These are phyloP conservation scores for Cantharis lateralis DNA, from an alignment of 2,888 invertebrate genomes.

Conservation along the genomic window DNA sequence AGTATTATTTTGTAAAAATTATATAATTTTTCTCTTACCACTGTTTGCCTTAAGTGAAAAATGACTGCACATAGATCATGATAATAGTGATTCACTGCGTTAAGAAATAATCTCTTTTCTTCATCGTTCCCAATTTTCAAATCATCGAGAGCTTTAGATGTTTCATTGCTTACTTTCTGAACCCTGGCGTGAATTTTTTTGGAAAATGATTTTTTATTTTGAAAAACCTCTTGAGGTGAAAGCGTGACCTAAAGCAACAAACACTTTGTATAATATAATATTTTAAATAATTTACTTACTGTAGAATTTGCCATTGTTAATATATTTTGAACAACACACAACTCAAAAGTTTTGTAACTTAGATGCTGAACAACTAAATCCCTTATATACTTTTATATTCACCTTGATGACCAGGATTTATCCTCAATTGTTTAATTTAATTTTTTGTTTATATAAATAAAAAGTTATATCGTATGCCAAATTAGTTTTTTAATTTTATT, in stretches of 20 bases:
- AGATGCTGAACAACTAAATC: too few relatives aligned
- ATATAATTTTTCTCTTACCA: background rate
- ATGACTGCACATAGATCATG: background rate
- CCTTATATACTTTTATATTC: too few relatives aligned
- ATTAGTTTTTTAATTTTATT: too few relatives aligned
- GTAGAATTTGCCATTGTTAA: background rate
- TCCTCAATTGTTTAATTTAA: too few relatives aligned
- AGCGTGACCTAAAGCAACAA: background rate
- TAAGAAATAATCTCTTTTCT: background rate
- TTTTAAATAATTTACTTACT: background rate
- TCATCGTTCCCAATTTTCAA: background rate
- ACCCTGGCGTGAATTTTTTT: background rate
- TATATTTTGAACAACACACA: too few relatives aligned
- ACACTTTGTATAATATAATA: background rate
- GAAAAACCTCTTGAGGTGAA: background rate
- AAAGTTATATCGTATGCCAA: too few relatives aligned
- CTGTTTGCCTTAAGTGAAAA: background rate
- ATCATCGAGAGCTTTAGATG: background rate
- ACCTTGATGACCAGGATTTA: too few relatives aligned
- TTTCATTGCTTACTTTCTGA: background rate
- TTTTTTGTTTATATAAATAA: too few relatives aligned
- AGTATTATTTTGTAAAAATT: too few relatives aligned
- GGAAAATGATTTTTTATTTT: background rate
- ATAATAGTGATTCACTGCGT: background rate
- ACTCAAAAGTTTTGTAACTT: too few relatives aligned